Evolutionary conservation across 1,140 invertebrate species (phyloP).

Genomic region (Dufourea novaeangliae): DNA sequence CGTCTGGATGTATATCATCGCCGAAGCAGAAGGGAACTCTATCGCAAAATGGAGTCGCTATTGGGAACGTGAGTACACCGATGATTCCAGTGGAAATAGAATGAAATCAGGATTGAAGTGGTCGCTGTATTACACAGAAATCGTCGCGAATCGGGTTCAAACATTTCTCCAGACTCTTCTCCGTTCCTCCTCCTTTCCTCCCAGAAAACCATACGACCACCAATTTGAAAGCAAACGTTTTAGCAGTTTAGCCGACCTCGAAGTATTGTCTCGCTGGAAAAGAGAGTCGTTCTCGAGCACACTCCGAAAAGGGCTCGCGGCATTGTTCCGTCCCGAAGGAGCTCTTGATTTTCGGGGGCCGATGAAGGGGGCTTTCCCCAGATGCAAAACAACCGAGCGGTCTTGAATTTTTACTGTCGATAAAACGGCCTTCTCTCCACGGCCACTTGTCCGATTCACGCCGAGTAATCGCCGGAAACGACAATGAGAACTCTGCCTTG

Average conservation of each 20-base stretch:
- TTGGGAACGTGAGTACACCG: conserved; percentile 77
- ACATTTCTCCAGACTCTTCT: neutral
- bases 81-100: neutral
- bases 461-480: conserved; percentile 33
- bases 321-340: conserved; percentile 21
- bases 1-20: conserved; percentile 79
- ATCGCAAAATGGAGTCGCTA: conserved; percentile 78
- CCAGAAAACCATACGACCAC: neutral
- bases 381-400: conserved; percentile 10
- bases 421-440: neutral
- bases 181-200: neutral
- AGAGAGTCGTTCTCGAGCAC: neutral
- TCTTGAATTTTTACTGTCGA: conserved; percentile 16
- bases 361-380: neutral
- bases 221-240: neutral
- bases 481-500: conserved; percentile 10
- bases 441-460: conserved; percentile 34
- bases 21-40: conserved; percentile 79
- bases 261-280: neutral
- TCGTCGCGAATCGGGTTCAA: neutral
- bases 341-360: conserved; percentile 7
- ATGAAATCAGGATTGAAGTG: neutral
- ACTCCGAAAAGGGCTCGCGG: conserved; percentile 1
- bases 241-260: neutral
- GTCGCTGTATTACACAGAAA: neutral